These are phyloP conservation scores for Parazoanthus darwini DNA, from an alignment of 92 coral and sea anemone genomes.

Conservation along the genomic window DNA sequence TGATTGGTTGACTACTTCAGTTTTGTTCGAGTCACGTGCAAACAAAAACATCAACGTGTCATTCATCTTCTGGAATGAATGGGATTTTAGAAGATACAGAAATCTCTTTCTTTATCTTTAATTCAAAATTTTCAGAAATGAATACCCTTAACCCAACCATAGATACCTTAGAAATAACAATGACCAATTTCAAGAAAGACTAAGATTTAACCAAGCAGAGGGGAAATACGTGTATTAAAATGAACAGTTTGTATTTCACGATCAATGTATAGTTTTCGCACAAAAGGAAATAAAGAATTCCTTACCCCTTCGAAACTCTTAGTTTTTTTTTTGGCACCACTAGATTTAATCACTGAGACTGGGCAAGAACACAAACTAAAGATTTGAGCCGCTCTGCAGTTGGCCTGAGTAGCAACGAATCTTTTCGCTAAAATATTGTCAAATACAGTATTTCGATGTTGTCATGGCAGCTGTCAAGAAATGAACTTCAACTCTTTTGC, in stretches of 20 bases:
- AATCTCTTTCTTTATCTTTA: background rate
- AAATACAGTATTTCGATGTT: background rate
- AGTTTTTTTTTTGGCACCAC: background rate
- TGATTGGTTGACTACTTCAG: constrained; percentile 49
- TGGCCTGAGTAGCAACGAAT: too few relatives aligned
- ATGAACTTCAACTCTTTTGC: background rate
- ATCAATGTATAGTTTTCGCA: background rate
- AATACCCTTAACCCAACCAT: background rate
- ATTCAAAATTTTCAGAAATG: background rate
- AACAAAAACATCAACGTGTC: constrained; percentile 45
- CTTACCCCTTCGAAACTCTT: background rate
- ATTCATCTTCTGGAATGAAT: constrained; percentile 37
- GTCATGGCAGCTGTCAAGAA: background rate
- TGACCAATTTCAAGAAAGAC: background rate
- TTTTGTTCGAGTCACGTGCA: constrained; percentile 44
- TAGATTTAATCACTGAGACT: background rate
- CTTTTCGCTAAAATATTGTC: background rate
- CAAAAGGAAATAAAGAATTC: background rate
- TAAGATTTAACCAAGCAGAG: background rate
- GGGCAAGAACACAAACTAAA: background rate
- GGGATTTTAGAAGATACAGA: background rate
- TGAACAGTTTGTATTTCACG: background rate
- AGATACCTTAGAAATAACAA: too few relatives aligned
- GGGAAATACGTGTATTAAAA: background rate
- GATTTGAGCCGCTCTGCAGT: too few relatives aligned